Evolutionary conservation across 2,888 invertebrate genomes (phyloP).

Genomic region (Pollenia angustigena): DNA sequence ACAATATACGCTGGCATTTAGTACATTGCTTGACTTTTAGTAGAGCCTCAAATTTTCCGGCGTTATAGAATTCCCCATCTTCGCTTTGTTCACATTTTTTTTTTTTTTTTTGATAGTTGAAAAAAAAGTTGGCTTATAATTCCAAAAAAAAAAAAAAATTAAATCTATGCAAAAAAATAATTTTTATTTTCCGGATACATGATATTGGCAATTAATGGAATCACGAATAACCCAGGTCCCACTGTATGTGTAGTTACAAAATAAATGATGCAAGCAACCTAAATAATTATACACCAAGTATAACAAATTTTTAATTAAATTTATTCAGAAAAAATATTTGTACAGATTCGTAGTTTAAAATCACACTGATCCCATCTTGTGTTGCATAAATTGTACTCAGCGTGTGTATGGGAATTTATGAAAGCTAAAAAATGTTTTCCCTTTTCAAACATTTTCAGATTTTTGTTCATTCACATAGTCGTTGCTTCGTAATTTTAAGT

Average conservation of each 20-base stretch:
- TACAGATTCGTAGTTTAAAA: conserved; percentile 2
- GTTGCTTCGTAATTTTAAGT: neutral
- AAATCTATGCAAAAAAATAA: too few species aligned
- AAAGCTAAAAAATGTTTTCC: conserved; percentile 44
- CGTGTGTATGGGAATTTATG: neutral
- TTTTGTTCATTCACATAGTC: conserved; percentile 6
- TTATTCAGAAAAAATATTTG: conserved; percentile 30
- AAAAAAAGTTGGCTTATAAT: too few species aligned
- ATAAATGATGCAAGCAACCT: conserved; percentile 47
- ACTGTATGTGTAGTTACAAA: neutral
- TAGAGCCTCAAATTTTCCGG: too few species aligned
- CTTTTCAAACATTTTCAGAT: conserved; percentile 15
- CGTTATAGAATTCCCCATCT: too few species aligned
- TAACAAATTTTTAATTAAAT: conserved; percentile 53
- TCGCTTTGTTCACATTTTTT: too few species aligned
- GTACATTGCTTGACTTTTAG: too few species aligned
- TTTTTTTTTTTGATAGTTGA: too few species aligned
- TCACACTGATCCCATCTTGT: conserved; percentile 15
- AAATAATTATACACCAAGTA: conserved; percentile 57
- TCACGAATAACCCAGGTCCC: too few species aligned
- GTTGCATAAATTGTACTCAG: neutral
- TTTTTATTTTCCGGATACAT: too few species aligned
- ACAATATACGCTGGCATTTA: too few species aligned
- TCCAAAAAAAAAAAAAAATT: too few species aligned
- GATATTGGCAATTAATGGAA: too few species aligned